A percentile compares a stretch with the other conserved stretches of the same genome.
These are phyloP conservation scores for Dynastes hyllus DNA, from an alignment of 2,888 invertebrate species.

Conservation along the genomic window DNA sequence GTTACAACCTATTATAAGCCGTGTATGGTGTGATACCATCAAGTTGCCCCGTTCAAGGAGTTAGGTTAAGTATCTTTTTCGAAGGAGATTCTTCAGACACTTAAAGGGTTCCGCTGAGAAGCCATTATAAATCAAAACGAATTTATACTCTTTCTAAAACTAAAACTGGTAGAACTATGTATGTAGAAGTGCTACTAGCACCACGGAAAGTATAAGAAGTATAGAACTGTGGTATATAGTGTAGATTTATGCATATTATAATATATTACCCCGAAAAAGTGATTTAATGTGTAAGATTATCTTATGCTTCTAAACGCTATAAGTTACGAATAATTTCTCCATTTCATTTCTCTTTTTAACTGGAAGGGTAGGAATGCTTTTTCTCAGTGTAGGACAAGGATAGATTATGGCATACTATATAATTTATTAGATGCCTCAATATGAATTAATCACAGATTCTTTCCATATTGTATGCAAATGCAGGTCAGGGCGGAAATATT, in stretches of 20 bases:
- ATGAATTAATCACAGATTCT: conserved; percentile 5
- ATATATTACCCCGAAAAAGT: not conserved
- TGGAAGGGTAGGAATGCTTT: not conserved
- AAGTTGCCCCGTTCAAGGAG: not conserved
- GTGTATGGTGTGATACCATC: not conserved
- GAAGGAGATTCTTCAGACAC: conserved; percentile 17
- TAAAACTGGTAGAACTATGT: not conserved
- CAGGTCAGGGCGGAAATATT: not conserved
- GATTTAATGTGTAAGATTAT: conserved; percentile 38
- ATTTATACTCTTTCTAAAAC: conserved; percentile 21
- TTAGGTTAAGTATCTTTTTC: conserved; percentile 36
- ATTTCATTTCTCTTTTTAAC: not conserved
- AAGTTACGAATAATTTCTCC: conserved; percentile 33
- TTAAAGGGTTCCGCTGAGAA: conserved; percentile 23
- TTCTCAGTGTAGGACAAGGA: not conserved
- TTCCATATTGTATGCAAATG: conserved; percentile 3
- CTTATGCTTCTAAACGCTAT: conserved; percentile 25
- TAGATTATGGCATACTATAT: not conserved
- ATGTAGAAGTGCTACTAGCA: no score
- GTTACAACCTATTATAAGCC: conserved; percentile 1
- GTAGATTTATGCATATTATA: conserved; percentile 3
- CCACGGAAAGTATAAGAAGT: no score
- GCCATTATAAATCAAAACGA: conserved; percentile 38
- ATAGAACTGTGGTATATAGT: not conserved
- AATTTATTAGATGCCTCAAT: conserved; percentile 10